phyloP scores from a whole-genome alignment of 2,797 vertebrate species.

The Myripristis murdjan region DNA sequence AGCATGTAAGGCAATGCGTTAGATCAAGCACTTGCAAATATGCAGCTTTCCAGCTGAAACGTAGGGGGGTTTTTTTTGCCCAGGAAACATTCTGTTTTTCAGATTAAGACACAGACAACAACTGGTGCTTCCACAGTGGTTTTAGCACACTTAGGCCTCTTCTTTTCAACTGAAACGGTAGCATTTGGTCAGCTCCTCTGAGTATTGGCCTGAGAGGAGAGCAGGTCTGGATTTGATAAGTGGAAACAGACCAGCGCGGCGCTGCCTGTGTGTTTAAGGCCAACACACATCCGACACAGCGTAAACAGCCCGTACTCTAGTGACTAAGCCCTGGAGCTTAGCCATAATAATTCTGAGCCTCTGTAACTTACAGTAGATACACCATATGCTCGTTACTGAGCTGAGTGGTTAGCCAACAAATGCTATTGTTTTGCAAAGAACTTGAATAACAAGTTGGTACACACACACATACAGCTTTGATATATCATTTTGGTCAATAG shows the following conservation, averaged over 20 bases:
- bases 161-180: constrained; percentile 76
- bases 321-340: constrained; percentile 68
- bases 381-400: constrained; percentile 61
- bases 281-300: constrained; percentile 83
- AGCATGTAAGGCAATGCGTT: too few species aligned
- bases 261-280: constrained; percentile 79
- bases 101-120: constrained; percentile 63
- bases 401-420: constrained; percentile 41
- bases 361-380: constrained; percentile 62
- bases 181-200: constrained; percentile 77
- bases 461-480: constrained; percentile 15
- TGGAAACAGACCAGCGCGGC: constrained; percentile 86
- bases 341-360: constrained; percentile 67
- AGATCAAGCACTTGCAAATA: too few species aligned
- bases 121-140: constrained; percentile 24
- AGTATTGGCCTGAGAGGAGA: constrained; percentile 79
- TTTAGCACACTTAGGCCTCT: constrained; percentile 58
- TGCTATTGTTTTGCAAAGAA: constrained; percentile 53
- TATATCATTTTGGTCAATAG: not conserved
- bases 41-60: constrained; percentile 2
- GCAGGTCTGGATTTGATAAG: constrained; percentile 89
- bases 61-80: constrained; percentile 46
- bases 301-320: constrained; percentile 73
- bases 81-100: constrained; percentile 56
- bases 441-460: constrained; percentile 28